A percentile compares a stretch with the other conserved stretches of the same genome.
Conservation (phyloP, 1,140 invertebrate species). For the Drosophila pallidifrons region DNA sequence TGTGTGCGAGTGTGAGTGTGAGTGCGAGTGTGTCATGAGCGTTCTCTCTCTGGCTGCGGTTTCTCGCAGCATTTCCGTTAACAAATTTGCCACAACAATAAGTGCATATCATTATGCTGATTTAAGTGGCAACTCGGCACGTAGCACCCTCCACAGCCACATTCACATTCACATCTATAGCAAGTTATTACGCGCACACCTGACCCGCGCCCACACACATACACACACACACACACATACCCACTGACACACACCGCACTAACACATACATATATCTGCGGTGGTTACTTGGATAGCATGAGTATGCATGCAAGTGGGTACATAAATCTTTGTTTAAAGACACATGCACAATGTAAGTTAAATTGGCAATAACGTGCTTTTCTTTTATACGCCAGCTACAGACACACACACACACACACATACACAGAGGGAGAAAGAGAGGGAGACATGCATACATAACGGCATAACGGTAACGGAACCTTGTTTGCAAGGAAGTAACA, state of each 20-base stretch:
- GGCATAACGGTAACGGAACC: conserved; percentile 80
- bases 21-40: conserved; percentile 5
- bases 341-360: conserved; percentile 82
- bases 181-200: conserved; percentile 76
- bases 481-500: conserved; percentile 83
- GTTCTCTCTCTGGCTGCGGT: conserved; percentile 50
- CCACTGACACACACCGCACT: conserved; percentile 25
- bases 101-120: conserved; percentile 82
- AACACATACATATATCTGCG: conserved; percentile 7
- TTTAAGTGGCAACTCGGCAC: conserved; percentile 70
- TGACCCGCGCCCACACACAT: conserved; percentile 52
- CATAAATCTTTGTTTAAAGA: conserved; percentile 83
- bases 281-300: conserved; percentile 30
- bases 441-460: conserved; percentile 45
- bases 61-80: conserved; percentile 77
- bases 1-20: not conserved
- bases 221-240: conserved; percentile 27
- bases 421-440: conserved; percentile 8
- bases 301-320: conserved; percentile 78
- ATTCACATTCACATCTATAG: conserved; percentile 47
- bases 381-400: conserved; percentile 71
- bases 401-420: conserved; percentile 26
- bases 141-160: conserved; percentile 23
- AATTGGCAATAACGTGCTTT: conserved; percentile 82
- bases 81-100: conserved; percentile 82